phyloP scores from a whole-genome alignment of 2,113 vertebrate species.

The Ailuropoda melanoleuca region DNA sequence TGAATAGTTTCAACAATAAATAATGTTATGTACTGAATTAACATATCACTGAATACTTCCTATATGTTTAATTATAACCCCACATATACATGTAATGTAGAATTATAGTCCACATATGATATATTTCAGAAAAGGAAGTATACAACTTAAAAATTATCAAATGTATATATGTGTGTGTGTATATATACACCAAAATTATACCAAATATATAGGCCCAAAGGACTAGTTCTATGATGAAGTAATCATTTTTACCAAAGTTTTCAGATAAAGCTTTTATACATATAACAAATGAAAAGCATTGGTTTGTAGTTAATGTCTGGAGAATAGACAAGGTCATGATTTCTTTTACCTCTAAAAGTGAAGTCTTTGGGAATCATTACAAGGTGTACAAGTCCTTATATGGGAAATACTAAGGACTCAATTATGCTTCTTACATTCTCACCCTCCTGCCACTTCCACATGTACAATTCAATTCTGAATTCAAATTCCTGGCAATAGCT shows the following conservation, averaged over 20 bases:
- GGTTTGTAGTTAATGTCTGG: not conserved
- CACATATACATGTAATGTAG: not conserved
- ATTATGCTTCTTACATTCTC: not conserved
- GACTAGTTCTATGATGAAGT: not conserved
- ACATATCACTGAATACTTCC: not conserved
- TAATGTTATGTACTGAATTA: not conserved
- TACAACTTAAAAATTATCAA: not conserved
- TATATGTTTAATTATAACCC: not conserved
- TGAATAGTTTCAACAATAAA: not conserved
- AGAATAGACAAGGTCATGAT: not conserved
- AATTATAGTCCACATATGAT: not conserved
- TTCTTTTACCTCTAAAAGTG: not conserved
- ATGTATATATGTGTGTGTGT: not conserved
- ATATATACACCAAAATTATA: not conserved
- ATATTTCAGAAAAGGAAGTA: conserved; percentile 16
- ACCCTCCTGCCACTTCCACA: not conserved
- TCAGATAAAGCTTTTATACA: not conserved
- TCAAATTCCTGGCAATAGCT: not conserved
- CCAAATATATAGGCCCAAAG: not conserved
- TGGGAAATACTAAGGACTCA: not conserved
- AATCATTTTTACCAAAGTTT: not conserved
- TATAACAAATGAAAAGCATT: not conserved
- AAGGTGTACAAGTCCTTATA: not conserved
- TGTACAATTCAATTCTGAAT: not conserved
- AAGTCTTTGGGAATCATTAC: not conserved